These are phyloP conservation scores for Lasioglossum marginatum DNA, from an alignment of 2,888 invertebrate genomes.

Conservation along the genomic window DNA sequence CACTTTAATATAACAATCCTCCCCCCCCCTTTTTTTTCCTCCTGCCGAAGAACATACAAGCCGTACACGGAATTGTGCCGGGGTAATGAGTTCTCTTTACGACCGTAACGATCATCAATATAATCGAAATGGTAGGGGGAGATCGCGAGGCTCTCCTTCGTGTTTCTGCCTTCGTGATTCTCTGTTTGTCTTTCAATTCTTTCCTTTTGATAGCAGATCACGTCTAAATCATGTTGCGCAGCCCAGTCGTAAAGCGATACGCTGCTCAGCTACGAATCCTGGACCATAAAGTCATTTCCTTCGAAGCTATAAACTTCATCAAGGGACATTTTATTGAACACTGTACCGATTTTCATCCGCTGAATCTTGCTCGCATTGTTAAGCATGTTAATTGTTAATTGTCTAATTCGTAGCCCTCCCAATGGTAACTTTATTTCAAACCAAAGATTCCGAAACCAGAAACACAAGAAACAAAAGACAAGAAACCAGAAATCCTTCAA, in stretches of 20 bases:
- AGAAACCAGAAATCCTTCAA: no score
- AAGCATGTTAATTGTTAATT: not conserved
- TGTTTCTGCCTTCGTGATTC: slow-evolving; percentile 12
- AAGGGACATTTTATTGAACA: not conserved
- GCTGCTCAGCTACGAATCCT: not conserved
- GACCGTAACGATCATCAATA: slow-evolving; percentile 53
- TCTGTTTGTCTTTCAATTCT: slow-evolving; percentile 29
- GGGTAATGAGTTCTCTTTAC: slow-evolving; percentile 64
- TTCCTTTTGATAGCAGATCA: not conserved
- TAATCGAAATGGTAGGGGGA: slow-evolving; percentile 1
- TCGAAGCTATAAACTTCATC: not conserved
- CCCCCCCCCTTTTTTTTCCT: not conserved
- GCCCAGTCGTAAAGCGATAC: not conserved
- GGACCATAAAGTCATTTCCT: not conserved
- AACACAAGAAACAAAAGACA: no score
- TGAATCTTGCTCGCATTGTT: not conserved
- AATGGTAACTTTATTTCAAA: not conserved
- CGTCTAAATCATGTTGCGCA: slow-evolving; percentile 10
- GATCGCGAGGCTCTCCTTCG: not conserved
- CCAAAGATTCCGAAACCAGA: no score
- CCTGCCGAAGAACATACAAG: slow-evolving; percentile 7
- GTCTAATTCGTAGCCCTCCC: no score
- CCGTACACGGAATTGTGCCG: slow-evolving; percentile 36
- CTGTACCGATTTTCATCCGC: not conserved
- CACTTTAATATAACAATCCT: slow-evolving; percentile 32